A percentile compares a stretch with the other conserved stretches of the same genome.
These are phyloP conservation scores for Orchesellides sinensis DNA, from an alignment of 2,888 invertebrate genomes.

Conservation along the genomic window DNA sequence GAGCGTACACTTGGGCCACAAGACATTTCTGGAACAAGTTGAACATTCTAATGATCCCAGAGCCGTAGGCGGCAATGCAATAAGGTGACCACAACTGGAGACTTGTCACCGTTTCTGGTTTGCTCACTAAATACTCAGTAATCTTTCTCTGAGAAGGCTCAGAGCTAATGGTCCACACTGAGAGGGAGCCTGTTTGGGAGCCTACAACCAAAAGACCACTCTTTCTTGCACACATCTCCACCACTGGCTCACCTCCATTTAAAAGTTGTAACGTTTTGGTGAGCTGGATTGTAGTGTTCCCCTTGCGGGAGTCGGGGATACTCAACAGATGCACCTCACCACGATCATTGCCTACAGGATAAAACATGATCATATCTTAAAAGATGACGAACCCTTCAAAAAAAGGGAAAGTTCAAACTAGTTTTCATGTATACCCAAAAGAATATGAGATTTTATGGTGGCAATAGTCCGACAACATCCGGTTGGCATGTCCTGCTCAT, in stretches of 20 bases:
- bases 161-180: slow-evolving; percentile 57
- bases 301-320: slow-evolving; percentile 1
- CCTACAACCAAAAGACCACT: slow-evolving; percentile 58
- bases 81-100: slow-evolving; percentile 66
- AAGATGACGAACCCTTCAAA: no score
- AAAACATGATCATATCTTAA: no score
- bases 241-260: slow-evolving; percentile 57
- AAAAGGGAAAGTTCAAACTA: not conserved
- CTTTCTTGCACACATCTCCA: slow-evolving; percentile 46
- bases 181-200: slow-evolving; percentile 44
- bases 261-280: slow-evolving; percentile 42
- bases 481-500: slow-evolving; percentile 17
- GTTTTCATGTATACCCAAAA: slow-evolving; percentile 36
- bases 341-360: slow-evolving; percentile 1
- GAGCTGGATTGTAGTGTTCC: slow-evolving; percentile 21
- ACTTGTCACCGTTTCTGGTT: slow-evolving; percentile 71
- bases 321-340: slow-evolving; percentile 10
- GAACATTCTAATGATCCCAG: slow-evolving; percentile 70
- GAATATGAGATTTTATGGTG: slow-evolving; percentile 29
- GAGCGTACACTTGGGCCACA: slow-evolving; percentile 67
- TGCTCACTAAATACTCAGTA: slow-evolving; percentile 25
- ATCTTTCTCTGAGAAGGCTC: not conserved
- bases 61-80: slow-evolving; percentile 69
- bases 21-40: slow-evolving; percentile 64
- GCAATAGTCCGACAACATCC: slow-evolving; percentile 35